phyloP scores from a whole-genome alignment of 2,888 invertebrate genomes.

The Drosophila differens region DNA sequence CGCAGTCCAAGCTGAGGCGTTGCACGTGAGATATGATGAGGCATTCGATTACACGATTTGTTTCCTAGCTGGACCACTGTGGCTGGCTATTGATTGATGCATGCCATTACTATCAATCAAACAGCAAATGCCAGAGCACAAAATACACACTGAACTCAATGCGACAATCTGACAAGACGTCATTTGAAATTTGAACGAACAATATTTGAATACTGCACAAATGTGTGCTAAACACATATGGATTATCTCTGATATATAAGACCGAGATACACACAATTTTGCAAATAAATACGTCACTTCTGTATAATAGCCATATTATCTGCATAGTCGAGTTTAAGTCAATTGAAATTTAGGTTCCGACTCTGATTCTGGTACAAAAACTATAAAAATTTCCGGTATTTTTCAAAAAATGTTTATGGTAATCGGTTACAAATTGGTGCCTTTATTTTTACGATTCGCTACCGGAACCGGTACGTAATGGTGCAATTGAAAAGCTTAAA shows the following conservation, averaged over 20 bases:
- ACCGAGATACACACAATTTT: not conserved
- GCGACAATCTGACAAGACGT: slow-evolving; percentile 4
- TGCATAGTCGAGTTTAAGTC: not conserved
- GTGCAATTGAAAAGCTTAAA: not conserved
- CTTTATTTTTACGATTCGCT: not conserved
- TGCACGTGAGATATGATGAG: slow-evolving; percentile 42
- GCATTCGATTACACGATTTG: slow-evolving; percentile 31
- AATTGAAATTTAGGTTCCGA: not conserved
- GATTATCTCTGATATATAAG: not conserved
- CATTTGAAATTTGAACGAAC: not conserved
- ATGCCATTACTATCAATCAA: slow-evolving; percentile 70
- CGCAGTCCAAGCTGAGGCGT: slow-evolving; percentile 16
- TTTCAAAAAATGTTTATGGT: not conserved
- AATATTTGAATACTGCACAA: not conserved
- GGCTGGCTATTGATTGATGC: slow-evolving; percentile 65
- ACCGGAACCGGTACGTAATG: not conserved
- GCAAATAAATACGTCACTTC: not conserved
- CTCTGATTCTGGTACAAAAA: not conserved
- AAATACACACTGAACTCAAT: slow-evolving; percentile 25
- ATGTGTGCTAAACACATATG: not conserved
- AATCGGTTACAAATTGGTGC: not conserved
- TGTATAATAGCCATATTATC: not conserved
- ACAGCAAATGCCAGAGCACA: slow-evolving; percentile 32
- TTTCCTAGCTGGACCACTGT: slow-evolving; percentile 16
- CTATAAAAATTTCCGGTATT: not conserved